Percentiles rank a stretch among this genome's conserved stretches.
These are phyloP conservation scores for Phocoena phocoena DNA, from an alignment of 2,113 vertebrate genomes.

Conservation along the genomic window DNA sequence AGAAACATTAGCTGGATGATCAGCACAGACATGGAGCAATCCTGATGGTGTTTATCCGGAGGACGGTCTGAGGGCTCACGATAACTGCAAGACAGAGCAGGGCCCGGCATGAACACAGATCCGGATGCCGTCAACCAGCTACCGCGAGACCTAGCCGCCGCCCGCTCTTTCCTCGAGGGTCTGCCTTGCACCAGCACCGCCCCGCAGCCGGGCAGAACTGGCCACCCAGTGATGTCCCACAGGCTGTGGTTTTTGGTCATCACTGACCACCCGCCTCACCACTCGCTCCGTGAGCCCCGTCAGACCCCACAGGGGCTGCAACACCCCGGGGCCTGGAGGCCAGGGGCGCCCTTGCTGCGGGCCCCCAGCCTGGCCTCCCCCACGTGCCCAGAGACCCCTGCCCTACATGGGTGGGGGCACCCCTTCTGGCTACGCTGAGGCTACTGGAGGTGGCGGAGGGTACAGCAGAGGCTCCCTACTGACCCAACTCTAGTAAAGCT, in stretches of 20 bases:
- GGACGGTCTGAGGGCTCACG: constrained; percentile 85
- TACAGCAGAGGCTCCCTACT: neutral
- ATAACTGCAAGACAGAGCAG: constrained; percentile 82
- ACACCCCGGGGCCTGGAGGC: no score
- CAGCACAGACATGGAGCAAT: constrained; percentile 84
- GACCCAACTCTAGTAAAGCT: neutral
- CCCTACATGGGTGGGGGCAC: neutral
- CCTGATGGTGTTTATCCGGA: constrained; percentile 90
- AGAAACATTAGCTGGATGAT: rapidly evolving
- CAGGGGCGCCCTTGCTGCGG: neutral
- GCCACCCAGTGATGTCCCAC: rapidly evolving
- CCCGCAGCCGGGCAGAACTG: neutral
- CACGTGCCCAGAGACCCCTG: neutral
- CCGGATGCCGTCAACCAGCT: rapidly evolving
- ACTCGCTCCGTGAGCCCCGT: neutral
- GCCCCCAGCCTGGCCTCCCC: neutral
- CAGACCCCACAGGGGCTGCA: rapidly evolving
- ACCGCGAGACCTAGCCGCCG: rapidly evolving
- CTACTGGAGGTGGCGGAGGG: neutral
- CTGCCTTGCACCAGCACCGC: neutral
- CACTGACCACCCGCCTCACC: neutral
- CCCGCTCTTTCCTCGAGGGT: rapidly evolving
- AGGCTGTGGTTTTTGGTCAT: rapidly evolving
- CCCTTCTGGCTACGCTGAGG: neutral
- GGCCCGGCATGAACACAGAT: no score